Conservation (phyloP, 2,113 vertebrate genomes). For the Octodon degus region DNA sequence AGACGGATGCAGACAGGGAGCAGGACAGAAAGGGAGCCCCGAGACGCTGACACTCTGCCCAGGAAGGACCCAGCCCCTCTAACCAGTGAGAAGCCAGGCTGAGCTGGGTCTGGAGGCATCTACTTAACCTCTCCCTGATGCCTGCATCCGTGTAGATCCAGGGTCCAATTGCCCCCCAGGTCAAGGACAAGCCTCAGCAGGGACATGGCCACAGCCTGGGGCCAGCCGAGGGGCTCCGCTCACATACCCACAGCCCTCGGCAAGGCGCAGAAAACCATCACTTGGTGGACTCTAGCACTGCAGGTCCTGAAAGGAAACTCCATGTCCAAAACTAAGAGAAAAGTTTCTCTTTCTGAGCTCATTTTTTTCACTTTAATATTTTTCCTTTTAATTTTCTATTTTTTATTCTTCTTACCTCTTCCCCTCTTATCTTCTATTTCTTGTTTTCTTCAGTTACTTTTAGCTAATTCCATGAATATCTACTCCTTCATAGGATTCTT, state of each 20-base stretch:
- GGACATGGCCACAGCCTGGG: neutral
- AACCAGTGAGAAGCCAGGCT: neutral
- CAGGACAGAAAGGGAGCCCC: neutral
- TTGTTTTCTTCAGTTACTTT: neutral
- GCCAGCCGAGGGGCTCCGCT: neutral
- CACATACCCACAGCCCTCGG: neutral
- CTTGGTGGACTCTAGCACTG: neutral
- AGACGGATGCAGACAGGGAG: neutral
- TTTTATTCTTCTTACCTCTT: neutral
- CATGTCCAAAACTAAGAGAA: neutral
- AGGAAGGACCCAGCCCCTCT: neutral
- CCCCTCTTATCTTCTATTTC: neutral
- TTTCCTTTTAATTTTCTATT: neutral
- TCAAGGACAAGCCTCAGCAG: neutral
- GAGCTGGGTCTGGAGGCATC: neutral
- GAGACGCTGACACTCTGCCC: neutral
- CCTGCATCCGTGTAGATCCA: neutral
- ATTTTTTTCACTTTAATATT: neutral
- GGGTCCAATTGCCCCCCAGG: neutral
- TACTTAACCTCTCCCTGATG: neutral
- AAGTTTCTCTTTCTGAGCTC: neutral
- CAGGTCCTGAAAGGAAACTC: neutral
- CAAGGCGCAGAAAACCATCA: neutral
- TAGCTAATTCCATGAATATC: neutral
- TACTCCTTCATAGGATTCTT: neutral